Conservation (phyloP, 37 sponge, comb jelly and placozoan species). For the Agelas oroides region DNA sequence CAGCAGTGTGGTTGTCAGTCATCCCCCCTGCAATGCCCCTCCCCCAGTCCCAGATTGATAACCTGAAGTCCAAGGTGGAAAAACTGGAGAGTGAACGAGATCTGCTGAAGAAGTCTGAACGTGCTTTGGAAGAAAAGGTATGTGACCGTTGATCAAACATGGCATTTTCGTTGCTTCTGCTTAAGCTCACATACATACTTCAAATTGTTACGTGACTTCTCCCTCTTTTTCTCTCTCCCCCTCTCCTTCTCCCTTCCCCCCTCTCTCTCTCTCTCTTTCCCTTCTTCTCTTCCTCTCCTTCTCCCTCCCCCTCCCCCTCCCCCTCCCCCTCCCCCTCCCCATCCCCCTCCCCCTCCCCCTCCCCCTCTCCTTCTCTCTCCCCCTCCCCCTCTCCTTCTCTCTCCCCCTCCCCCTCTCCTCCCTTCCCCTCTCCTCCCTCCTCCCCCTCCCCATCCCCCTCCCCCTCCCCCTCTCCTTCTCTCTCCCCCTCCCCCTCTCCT, state of each 20-base stretch:
- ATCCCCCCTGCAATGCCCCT: too few species aligned
- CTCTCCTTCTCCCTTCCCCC: background rate
- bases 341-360: background rate
- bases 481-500: background rate
- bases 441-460: background rate
- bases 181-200: background rate
- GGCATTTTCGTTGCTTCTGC: background rate
- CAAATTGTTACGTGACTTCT: too few species aligned
- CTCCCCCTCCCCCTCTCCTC: background rate
- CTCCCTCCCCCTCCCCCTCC: background rate
- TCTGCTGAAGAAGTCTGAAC: conserved; percentile 73
- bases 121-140: conserved; percentile 72
- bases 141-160: too few species aligned
- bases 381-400: too few species aligned
- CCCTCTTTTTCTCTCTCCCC: background rate
- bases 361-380: too few species aligned
- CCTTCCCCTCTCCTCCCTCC: background rate
- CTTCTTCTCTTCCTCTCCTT: background rate
- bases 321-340: background rate
- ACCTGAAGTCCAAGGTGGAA: conserved; percentile 72
- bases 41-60: conserved; percentile 73
- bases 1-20: too few species aligned
- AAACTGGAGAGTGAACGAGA: conserved; percentile 75
- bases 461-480: background rate
- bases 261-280: background rate